Evolutionary conservation across 2,113 vertebrate species (phyloP).

Genomic region (Sapayoa aenigma): DNA sequence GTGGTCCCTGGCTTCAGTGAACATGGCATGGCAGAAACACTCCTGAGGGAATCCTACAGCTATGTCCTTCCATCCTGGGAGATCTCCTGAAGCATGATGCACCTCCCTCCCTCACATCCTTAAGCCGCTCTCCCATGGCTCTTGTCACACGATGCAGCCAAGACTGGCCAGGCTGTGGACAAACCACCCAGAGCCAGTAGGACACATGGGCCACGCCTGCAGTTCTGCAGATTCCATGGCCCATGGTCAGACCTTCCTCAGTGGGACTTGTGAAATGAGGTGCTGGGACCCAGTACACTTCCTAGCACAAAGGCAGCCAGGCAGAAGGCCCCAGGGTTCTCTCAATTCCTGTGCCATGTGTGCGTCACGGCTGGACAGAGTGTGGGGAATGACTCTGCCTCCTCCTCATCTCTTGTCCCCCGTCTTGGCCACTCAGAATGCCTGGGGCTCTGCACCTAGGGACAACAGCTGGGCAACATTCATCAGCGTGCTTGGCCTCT

Average conservation of each 20-base stretch:
- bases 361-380: background rate
- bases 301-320: background rate
- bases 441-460: background rate
- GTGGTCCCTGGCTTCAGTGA: background rate
- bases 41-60: background rate
- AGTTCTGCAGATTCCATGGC: background rate
- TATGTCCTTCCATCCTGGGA: background rate
- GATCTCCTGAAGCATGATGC: background rate
- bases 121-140: background rate
- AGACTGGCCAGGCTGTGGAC: background rate
- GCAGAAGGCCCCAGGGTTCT: background rate
- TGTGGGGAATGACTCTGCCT: background rate
- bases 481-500: background rate
- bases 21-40: accelerated
- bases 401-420: background rate
- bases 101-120: background rate
- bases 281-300: background rate
- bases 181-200: background rate
- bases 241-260: background rate
- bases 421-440: background rate
- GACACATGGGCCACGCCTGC: background rate
- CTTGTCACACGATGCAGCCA: background rate
- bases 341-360: background rate
- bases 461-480: background rate
- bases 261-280: background rate